These are phyloP conservation scores for Aethina tumida DNA, from an alignment of 1,140 invertebrate species.

Conservation along the genomic window DNA sequence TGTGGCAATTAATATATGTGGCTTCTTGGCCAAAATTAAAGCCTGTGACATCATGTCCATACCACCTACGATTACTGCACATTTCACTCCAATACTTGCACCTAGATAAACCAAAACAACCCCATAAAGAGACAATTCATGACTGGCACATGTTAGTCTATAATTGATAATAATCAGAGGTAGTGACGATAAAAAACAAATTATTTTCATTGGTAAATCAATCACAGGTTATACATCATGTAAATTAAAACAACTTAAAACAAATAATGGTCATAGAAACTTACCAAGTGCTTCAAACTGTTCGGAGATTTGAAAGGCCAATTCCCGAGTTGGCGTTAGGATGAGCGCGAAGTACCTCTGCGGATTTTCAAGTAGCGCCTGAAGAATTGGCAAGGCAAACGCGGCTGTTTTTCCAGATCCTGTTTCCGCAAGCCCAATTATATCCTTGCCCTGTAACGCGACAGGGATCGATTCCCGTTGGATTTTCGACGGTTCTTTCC, in stretches of 20 bases:
- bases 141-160: conserved; percentile 14
- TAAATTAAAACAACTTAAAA: conserved; percentile 1
- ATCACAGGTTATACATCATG: neutral
- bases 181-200: conserved; percentile 32
- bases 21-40: conserved; percentile 83
- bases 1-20: conserved; percentile 90
- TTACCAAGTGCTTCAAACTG: conserved; percentile 89
- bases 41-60: conserved; percentile 96
- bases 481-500: conserved; percentile 90
- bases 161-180: conserved; percentile 24
- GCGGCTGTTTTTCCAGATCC: conserved; percentile 98
- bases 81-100: conserved; percentile 82
- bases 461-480: conserved; percentile 89
- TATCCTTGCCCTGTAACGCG: conserved; percentile 84
- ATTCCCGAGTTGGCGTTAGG: conserved; percentile 92
- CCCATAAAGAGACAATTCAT: conserved; percentile 28
- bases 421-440: conserved; percentile 95
- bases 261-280: conserved; percentile 12
- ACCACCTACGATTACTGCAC: conserved; percentile 92
- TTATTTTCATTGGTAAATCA: neutral
- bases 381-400: conserved; percentile 92
- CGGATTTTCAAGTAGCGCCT: conserved; percentile 79
- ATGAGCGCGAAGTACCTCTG: conserved; percentile 91
- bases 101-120: too few species aligned
- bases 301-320: conserved; percentile 93